These are phyloP conservation scores for Eurois occulta DNA, from an alignment of 2,888 invertebrate genomes.

Conservation along the genomic window DNA sequence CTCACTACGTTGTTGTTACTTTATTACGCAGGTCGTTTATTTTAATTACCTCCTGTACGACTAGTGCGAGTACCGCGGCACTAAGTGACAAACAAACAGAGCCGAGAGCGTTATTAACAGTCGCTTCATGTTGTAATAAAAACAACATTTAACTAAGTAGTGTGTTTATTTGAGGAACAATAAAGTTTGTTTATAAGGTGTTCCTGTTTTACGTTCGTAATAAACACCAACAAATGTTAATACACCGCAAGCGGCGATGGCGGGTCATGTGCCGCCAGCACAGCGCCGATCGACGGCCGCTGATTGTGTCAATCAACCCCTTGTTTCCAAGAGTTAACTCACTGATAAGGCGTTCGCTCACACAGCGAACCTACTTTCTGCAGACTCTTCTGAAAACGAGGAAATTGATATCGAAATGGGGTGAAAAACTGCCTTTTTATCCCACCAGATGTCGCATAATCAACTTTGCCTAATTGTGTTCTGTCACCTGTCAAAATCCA, in stretches of 20 bases:
- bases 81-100: slow-evolving; percentile 27
- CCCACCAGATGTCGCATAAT: too few relatives aligned
- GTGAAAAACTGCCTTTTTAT: too few relatives aligned
- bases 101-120: not conserved
- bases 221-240: not conserved
- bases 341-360: not conserved
- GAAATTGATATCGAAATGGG: not conserved
- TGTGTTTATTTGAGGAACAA: slow-evolving; percentile 8
- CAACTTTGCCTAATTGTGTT: too few relatives aligned
- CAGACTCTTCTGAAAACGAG: not conserved
- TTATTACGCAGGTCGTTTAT: slow-evolving; percentile 19
- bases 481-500: too few relatives aligned
- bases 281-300: not conserved
- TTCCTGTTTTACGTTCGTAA: not conserved
- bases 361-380: not conserved
- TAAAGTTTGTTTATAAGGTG: not conserved
- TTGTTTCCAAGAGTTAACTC: slow-evolving; percentile 2
- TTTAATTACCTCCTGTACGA: slow-evolving; percentile 5
- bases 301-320: not conserved
- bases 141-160: slow-evolving; percentile 11
- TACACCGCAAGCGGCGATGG: not conserved
- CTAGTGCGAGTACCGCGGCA: not conserved
- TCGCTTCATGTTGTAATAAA: slow-evolving; percentile 6
- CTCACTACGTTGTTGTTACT: slow-evolving; percentile 22
- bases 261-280: too few relatives aligned